phyloP scores from a whole-genome alignment of 2,113 vertebrate species.

The Cyphomyrus discorhynchus region DNA sequence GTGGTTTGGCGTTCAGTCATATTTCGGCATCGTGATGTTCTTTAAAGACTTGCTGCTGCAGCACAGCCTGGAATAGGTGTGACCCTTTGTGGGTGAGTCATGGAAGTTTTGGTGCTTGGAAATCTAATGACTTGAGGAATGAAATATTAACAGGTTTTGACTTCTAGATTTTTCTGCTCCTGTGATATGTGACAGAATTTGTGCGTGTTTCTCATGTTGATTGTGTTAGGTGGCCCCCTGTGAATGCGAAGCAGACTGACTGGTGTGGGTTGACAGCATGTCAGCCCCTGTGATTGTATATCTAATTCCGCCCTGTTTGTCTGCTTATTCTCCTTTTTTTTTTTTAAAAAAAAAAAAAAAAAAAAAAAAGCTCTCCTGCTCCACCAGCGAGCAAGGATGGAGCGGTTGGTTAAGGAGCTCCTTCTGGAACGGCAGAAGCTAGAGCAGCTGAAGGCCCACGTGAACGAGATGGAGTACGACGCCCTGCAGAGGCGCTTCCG shows the following conservation, averaged over 20 bases:
- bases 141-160: neutral
- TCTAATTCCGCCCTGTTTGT: neutral
- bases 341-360: too few species aligned
- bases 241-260: neutral
- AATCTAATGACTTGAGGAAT: neutral
- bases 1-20: neutral
- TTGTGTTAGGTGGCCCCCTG: neutral
- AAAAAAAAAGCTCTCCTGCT: constrained; percentile 77
- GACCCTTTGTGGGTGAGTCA: neutral
- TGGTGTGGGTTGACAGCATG: neutral
- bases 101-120: neutral
- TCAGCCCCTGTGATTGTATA: neutral
- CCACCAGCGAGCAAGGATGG: constrained; percentile 95
- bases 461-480: constrained; percentile 94
- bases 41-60: neutral
- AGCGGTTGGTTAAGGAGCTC: constrained; percentile 89
- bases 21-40: neutral
- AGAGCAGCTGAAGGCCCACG: constrained; percentile 83
- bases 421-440: constrained; percentile 83
- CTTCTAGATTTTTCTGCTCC: neutral
- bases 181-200: neutral
- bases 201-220: neutral
- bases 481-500: constrained; percentile 91
- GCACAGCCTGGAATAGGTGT: neutral
- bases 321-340: neutral